A percentile compares a stretch with the other conserved stretches of the same genome.
phyloP scores from a whole-genome alignment of 2,797 vertebrate genomes.

The Enteromius mattozi region DNA sequence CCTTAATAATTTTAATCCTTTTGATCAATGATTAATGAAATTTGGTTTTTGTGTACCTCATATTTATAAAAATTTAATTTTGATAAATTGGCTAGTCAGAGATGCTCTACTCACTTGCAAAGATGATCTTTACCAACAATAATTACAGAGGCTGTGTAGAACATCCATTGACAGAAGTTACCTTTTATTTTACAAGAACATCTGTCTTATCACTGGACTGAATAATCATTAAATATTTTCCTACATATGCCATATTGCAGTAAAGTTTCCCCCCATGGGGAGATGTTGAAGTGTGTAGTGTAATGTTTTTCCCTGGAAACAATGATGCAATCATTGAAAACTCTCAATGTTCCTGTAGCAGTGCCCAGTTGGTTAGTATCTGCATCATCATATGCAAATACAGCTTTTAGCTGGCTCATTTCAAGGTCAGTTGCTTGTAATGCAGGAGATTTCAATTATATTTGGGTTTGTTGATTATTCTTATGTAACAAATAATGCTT shows the following conservation, averaged over 20 bases:
- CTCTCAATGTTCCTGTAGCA: not conserved
- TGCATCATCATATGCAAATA: not conserved
- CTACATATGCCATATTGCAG: not conserved
- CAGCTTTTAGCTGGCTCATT: not conserved
- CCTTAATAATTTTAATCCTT: too few species aligned
- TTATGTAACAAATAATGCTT: not conserved
- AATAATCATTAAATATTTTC: not conserved
- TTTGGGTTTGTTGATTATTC: not conserved
- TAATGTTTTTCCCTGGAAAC: not conserved
- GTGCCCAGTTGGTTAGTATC: not conserved
- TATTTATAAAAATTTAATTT: too few species aligned
- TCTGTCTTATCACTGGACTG: not conserved
- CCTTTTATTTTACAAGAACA: not conserved
- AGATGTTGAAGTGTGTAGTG: not conserved
- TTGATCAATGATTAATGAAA: too few species aligned
- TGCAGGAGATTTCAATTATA: not conserved
- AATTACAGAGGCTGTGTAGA: not conserved
- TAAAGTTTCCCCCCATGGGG: too few species aligned
- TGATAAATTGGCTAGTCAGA: not conserved
- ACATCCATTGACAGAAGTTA: not conserved
- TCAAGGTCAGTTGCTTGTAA: not conserved
- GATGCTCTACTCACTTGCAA: not conserved
- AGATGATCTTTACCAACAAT: not conserved
- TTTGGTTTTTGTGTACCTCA: too few species aligned
- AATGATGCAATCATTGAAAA: not conserved